Percentiles rank a stretch among this genome's conserved stretches.
Evolutionary conservation across 1,140 invertebrate species (phyloP).

Genomic region (Drosophila suzukii): DNA sequence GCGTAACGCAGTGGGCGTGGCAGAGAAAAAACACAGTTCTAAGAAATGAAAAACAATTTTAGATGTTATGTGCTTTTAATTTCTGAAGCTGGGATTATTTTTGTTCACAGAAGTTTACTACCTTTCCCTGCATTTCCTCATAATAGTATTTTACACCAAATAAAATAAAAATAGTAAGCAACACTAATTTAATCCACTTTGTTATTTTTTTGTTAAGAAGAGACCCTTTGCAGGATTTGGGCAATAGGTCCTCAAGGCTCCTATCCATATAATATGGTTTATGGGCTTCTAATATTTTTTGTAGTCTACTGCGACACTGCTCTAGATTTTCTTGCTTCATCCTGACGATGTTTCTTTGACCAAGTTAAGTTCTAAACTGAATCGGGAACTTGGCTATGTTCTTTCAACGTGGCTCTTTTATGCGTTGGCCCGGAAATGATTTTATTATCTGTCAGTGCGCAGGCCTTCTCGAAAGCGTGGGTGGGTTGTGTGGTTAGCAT

Average conservation of each 20-base stretch:
- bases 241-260: conserved; percentile 23
- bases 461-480: conserved; percentile 23
- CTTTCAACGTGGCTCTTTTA: conserved; percentile 13
- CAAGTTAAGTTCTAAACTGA: conserved; percentile 38
- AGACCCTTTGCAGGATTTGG: neutral
- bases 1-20: conserved; percentile 86
- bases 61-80: too few species aligned
- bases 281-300: conserved; percentile 42
- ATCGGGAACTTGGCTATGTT: conserved; percentile 5
- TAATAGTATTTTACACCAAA: conserved; percentile 44
- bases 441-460: conserved; percentile 70
- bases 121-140: conserved; percentile 51
- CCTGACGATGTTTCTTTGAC: conserved; percentile 40
- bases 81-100: too few species aligned
- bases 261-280: conserved; percentile 9
- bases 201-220: neutral
- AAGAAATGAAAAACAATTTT: neutral
- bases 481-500: conserved; percentile 51
- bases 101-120: neutral
- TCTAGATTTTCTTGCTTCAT: conserved; percentile 34
- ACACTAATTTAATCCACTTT: conserved; percentile 17
- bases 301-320: conserved; percentile 34
- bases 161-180: conserved; percentile 15
- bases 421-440: conserved; percentile 72
- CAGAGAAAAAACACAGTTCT: conserved; percentile 87